These are phyloP conservation scores for Buteo buteo DNA, from an alignment of 2,113 vertebrate genomes.

Conservation along the genomic window DNA sequence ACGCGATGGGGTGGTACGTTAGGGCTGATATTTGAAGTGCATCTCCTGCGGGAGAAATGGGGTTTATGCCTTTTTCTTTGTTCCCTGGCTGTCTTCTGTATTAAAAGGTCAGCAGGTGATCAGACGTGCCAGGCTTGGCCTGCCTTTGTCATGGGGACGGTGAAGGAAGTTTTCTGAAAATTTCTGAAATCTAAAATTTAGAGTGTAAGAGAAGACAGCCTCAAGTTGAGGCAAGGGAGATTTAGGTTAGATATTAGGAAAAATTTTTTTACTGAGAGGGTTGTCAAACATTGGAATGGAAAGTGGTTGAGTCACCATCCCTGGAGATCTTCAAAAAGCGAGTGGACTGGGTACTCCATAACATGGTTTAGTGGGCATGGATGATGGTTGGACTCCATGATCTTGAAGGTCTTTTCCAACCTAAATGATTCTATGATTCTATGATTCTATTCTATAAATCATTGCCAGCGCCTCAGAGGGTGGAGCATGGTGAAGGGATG, in stretches of 20 bases:
- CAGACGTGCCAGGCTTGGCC: not conserved
- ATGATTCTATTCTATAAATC: not conserved
- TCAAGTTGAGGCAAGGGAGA: too few relatives aligned
- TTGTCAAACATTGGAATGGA: too few relatives aligned
- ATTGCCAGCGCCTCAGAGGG: not conserved
- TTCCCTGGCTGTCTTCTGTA: not conserved
- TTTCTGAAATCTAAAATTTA: not conserved
- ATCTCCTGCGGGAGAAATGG: not conserved
- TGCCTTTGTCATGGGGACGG: not conserved
- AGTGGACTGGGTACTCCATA: too few relatives aligned
- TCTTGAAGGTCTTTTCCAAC: too few relatives aligned
- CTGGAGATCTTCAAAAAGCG: too few relatives aligned
- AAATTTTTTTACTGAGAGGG: too few relatives aligned
- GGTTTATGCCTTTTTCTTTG: not conserved
- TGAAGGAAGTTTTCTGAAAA: not conserved
- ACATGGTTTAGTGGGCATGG: too few relatives aligned
- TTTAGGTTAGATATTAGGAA: too few relatives aligned
- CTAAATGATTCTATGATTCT: too few relatives aligned
- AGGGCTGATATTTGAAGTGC: not conserved
- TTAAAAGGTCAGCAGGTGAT: not conserved
- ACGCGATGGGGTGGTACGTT: accelerated
- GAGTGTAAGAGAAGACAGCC: not conserved
- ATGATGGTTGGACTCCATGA: too few relatives aligned
- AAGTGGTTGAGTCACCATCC: too few relatives aligned
- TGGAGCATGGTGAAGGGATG: not conserved